Evolutionary conservation across 2,113 vertebrate genomes (phyloP).

Genomic region (Merops nubicus): DNA sequence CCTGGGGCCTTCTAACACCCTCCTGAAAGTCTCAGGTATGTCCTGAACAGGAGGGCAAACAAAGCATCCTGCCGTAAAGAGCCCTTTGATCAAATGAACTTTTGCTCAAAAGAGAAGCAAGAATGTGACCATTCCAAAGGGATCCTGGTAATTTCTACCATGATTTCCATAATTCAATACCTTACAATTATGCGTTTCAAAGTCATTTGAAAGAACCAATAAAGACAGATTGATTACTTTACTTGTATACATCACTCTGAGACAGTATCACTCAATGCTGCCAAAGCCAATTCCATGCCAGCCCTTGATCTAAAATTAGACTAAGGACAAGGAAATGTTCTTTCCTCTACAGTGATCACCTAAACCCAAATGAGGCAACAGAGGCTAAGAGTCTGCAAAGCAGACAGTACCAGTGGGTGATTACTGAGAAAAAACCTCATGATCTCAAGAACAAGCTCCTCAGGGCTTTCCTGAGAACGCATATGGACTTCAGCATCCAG

Average conservation of each 20-base stretch:
- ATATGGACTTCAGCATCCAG: neutral
- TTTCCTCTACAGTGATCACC: slow-evolving; percentile 15
- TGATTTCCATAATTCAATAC: slow-evolving; percentile 15
- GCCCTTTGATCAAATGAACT: neutral
- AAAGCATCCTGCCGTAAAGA: neutral
- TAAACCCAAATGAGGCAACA: neutral
- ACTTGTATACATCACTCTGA: neutral
- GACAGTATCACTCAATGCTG: neutral
- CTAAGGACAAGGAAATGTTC: slow-evolving; percentile 30
- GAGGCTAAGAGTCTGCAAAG: neutral
- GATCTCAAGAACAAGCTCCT: neutral
- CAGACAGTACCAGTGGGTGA: neutral
- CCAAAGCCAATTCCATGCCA: slow-evolving; percentile 34
- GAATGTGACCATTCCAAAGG: slow-evolving; percentile 3
- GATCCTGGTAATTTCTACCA: neutral
- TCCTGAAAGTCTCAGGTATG: neutral
- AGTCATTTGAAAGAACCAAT: slow-evolving; percentile 40
- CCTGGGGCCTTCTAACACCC: neutral
- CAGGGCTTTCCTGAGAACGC: neutral
- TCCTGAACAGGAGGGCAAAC: neutral
- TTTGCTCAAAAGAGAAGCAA: neutral
- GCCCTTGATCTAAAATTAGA: slow-evolving; percentile 59
- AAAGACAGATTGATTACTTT: slow-evolving; percentile 45
- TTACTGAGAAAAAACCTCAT: neutral
- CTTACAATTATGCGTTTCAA: neutral